Base-by-base conservation (phyloP, 2,113 vertebrate species). In the Menidia beryllina region DNA sequence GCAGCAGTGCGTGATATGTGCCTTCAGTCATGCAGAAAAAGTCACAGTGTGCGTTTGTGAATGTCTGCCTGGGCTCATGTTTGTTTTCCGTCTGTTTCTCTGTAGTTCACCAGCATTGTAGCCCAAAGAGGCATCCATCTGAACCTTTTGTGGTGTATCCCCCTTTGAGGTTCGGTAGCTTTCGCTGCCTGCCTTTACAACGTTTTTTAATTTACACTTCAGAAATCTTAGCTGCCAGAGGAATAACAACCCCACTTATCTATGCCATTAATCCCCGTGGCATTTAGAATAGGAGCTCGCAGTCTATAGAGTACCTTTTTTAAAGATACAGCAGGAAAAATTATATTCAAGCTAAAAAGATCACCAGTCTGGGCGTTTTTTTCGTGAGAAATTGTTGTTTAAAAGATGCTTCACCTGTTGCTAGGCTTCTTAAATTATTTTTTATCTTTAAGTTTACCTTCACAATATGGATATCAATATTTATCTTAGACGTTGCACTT, bases 11-110 rank as follows among this genome's bases (percentile, higher is more conserved):
- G 7, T 43, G 24, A 72, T 70, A 67, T 81, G 75, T 65, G 63
- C 67, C 54, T 84, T 30, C 86, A 84, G 65, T 83, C 85, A 83
- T 88, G 85, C 83, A 84, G 83, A 83, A 85, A 88, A 86, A 80
- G 75, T 71, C 86, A 63, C 80, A 78, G 86, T 84, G 71, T 83
- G 86, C 77, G 20, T 78, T 51, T 77, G 72, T 69, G 75, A 76
- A 61, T 64, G 81, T 79, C 72, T 82, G 85, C 82, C 62, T 61
- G 72, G 73, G 77, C 69, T 83, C 78, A 75, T 19, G 48, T 85
- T 84, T 80, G 75, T 69, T 21, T 62, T 65, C 78, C 82, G 71
- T 88, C 83, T 86, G 79, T 88, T 82, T 85, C 49, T 5, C 77
- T 67, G 60, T 50, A 60, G 71, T 71, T 69, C 56, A 51, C 65